Conservation (phyloP, 2,888 invertebrate species). For the Apamea sordens region DNA sequence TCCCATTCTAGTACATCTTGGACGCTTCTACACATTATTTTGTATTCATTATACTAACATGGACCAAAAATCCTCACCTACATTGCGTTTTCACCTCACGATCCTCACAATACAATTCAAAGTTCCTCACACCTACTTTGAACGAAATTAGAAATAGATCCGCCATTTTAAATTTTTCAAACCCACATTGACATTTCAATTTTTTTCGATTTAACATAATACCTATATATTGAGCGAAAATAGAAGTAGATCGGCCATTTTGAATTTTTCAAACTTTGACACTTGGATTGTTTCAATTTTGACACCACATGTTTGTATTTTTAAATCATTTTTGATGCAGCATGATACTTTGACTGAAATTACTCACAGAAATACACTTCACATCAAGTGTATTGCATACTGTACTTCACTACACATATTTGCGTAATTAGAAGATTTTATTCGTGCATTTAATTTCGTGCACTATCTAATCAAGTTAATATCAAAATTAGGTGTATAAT, state of each 20-base stretch:
- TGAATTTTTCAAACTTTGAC: conserved; percentile 33
- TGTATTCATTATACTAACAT: conserved; percentile 42
- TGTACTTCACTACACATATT: conserved; percentile 18
- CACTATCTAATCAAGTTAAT: conserved; percentile 4
- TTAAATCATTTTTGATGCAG: conserved; percentile 22
- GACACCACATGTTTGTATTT: conserved; percentile 40
- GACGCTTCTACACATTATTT: conserved; percentile 39
- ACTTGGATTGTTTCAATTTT: conserved; percentile 37
- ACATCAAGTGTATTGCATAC: conserved; percentile 44
- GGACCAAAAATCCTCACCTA: conserved; percentile 24
- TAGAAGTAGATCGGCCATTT: conserved; percentile 57
- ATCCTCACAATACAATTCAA: conserved; percentile 26
- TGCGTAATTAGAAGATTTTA: background rate
- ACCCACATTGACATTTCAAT: background rate
- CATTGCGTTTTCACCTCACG: conserved; percentile 42
- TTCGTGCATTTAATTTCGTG: background rate
- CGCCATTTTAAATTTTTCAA: conserved; percentile 25
- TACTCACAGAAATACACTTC: conserved; percentile 53
- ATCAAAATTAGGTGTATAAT: conserved; percentile 31
- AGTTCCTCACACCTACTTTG: conserved; percentile 32
- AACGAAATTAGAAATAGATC: conserved; percentile 27
- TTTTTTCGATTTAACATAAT: conserved; percentile 14
- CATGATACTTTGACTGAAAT: conserved; percentile 53
- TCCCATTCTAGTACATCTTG: conserved; percentile 33
- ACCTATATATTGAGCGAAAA: conserved; percentile 13